A percentile compares a stretch with the other conserved stretches of the same genome.
phyloP scores from a whole-genome alignment of 2,113 vertebrate species.

The Aegotheles bennettii region DNA sequence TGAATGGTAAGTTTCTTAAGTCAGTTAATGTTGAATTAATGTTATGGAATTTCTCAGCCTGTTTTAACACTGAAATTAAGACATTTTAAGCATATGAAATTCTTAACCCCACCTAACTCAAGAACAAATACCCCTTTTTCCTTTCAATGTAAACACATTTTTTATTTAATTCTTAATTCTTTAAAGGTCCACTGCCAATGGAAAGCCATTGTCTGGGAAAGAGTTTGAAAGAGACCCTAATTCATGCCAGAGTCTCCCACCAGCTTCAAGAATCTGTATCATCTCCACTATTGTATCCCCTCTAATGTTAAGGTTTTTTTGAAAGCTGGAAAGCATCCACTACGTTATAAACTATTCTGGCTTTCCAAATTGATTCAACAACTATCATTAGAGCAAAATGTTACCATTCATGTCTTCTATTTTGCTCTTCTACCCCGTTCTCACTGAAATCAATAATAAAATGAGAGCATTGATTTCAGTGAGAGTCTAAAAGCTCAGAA shows the following conservation, averaged over 20 bases:
- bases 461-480: slow-evolving; percentile 12
- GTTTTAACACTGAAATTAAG: not conserved
- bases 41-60: not conserved
- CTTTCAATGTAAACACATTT: not conserved
- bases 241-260: slow-evolving; percentile 41
- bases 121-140: not conserved
- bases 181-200: not conserved
- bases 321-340: slow-evolving; percentile 25
- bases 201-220: slow-evolving; percentile 2
- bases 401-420: not conserved
- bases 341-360: slow-evolving; percentile 11
- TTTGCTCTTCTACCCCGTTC: not conserved
- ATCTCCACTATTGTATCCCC: slow-evolving; percentile 12
- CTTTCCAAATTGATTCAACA: slow-evolving; percentile 32
- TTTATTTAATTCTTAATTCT: slow-evolving; percentile 8
- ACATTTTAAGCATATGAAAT: not conserved
- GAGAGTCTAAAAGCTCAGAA: slow-evolving; percentile 32
- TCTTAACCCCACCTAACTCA: slow-evolving; percentile 4
- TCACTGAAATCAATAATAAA: slow-evolving; percentile 41
- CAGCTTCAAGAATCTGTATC: not conserved
- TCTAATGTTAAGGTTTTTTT: not conserved
- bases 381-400: slow-evolving; percentile 1
- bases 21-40: not conserved
- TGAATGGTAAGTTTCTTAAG: not conserved
- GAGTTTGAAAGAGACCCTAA: slow-evolving; percentile 32